Evolutionary conservation across 2,113 vertebrate genomes (phyloP).

Genomic region (Brachionichthys hirsutus): DNA sequence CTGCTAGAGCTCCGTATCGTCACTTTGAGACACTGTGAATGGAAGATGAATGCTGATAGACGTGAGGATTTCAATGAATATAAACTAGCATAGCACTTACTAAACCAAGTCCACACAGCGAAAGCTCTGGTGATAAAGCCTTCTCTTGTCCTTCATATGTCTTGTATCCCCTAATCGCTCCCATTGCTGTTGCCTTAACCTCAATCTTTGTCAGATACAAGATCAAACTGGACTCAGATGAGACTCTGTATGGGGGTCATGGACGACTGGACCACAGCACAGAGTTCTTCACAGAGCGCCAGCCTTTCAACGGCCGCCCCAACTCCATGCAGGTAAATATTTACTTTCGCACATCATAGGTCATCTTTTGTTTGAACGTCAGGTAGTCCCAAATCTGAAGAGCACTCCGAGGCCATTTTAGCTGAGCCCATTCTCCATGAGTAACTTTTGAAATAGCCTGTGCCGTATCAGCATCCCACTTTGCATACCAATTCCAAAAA

Average conservation of each 20-base stretch:
- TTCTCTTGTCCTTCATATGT: conserved; percentile 24
- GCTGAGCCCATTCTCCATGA: conserved; percentile 11
- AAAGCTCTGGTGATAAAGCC: conserved; percentile 44
- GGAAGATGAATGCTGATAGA: conserved; percentile 53
- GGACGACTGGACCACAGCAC: conserved; percentile 89
- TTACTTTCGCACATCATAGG: conserved; percentile 30
- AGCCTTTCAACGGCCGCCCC: conserved; percentile 80
- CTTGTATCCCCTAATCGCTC: conserved; percentile 50
- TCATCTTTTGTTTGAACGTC: conserved; percentile 32
- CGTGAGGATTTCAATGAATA: conserved; percentile 52
- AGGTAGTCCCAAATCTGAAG: conserved; percentile 24
- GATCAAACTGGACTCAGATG: conserved; percentile 92
- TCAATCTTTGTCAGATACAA: conserved; percentile 80
- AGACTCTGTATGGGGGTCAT: conserved; percentile 86
- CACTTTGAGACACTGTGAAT: conserved; percentile 30
- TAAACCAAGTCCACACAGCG: conserved; percentile 42
- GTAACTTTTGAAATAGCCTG: conserved; percentile 23
- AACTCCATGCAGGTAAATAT: conserved; percentile 86
- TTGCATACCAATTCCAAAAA: conserved; percentile 26
- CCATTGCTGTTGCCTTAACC: conserved; percentile 79
- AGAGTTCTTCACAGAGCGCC: conserved; percentile 85
- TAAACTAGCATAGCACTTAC: conserved; percentile 46
- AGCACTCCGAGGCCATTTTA: conserved; percentile 19
- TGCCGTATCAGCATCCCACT: conserved; percentile 31
- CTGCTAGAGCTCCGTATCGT: conserved; percentile 36